These are phyloP conservation scores for Mactra quadrangularis DNA, from an alignment of 1,140 invertebrate species.

Conservation along the genomic window DNA sequence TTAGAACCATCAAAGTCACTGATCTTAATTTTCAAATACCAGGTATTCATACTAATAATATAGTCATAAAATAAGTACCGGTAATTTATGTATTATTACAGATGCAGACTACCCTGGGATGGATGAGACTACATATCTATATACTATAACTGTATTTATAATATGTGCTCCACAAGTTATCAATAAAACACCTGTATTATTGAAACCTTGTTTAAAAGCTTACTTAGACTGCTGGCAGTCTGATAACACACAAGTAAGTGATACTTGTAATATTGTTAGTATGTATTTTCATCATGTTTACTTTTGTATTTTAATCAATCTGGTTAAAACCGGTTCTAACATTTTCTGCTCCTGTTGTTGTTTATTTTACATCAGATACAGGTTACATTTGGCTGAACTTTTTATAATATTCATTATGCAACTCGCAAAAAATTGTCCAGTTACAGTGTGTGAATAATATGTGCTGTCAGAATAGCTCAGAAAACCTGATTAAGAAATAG, in stretches of 20 bases:
- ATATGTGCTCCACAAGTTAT: constrained; percentile 91
- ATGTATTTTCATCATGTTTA: background rate
- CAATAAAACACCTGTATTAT: constrained; percentile 90
- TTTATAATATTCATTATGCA: no score
- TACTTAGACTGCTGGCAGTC: constrained; percentile 94
- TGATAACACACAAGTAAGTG: constrained; percentile 87
- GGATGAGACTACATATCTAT: constrained; percentile 91
- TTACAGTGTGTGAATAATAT: no score
- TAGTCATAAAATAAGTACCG: no score
- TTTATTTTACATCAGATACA: no score
- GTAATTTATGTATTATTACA: no score
- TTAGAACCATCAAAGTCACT: no score
- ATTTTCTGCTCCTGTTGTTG: background rate
- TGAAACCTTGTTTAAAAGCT: constrained; percentile 96
- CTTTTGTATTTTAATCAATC: background rate
- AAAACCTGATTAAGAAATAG: no score
- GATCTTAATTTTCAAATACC: no score
- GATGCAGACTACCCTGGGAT: constrained; percentile 89
- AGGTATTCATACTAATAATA: no score
- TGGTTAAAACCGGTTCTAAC: background rate
- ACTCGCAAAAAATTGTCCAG: no score
- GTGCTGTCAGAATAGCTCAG: no score
- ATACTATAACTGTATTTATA: constrained; percentile 94
- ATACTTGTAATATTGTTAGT: background rate
- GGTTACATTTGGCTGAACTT: no score